Base-by-base conservation (phyloP, 2,888 invertebrate genomes). In the Teleiodes luculella region DNA sequence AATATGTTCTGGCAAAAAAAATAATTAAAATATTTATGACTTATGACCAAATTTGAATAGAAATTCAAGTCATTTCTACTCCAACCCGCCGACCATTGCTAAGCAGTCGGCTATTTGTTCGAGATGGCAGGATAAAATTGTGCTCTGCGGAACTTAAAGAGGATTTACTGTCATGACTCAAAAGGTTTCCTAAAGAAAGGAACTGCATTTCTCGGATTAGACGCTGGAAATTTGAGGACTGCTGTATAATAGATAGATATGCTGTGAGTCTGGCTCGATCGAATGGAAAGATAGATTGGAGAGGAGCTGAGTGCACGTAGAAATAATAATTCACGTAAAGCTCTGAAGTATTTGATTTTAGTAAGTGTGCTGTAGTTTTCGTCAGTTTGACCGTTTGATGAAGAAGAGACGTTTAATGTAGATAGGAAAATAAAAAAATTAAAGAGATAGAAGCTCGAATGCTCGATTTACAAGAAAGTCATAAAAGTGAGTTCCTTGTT, bases 61-160 rank as follows among this genome's bases (percentile, higher is more conserved):
- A n/a, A n/a, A 14, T 7, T 18, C 16, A 24, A n/a, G 43, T 11
- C 43, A 24, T 24, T 24, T 20, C 43, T 10, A 28, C n/a, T 41
- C 13, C 6, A 24, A 5, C n/a, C 8, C 43, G 13, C 4, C n/a
- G 4, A 13, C 11, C 13, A 2, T 43, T 43, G 24, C 43, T 43
- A 5, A 24, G n/a, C 11, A 7, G 7, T 65, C 64, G 66, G 60
- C 72, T 72, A 81, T 78, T 80, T 76, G 73, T 75, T 67, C 68
- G 66, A 76, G 70, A 78, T 78, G 74, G 68, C 69, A 69, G 71
- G 76, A 77, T 75, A 74, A 74, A 72, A 69, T 72, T 67, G 70
- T 74, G 67, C 78, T 78, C 76, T 76, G 70, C 71, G 68, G 67
- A 69, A 66, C 68, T 67, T 68, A 64, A 72, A 68, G 62, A 59